phyloP scores from a whole-genome alignment of 2,797 vertebrate species.

The Psittacula derbiana region DNA sequence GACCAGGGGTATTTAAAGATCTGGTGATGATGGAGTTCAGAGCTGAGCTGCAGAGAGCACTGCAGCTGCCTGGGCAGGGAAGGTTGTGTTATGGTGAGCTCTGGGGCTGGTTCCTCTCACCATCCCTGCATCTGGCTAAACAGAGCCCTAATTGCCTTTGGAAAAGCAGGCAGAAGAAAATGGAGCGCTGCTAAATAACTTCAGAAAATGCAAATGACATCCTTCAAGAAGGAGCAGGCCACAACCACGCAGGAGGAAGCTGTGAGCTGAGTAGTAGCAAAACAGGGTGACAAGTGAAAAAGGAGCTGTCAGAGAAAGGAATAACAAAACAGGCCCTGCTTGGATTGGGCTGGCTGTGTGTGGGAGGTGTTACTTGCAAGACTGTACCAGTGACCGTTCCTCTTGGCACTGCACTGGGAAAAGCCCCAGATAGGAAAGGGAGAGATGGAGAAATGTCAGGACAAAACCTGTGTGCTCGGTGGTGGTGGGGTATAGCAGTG shows the following conservation, averaged over 20 bases:
- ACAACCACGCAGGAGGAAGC: constrained; percentile 15
- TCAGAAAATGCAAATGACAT: constrained; percentile 59
- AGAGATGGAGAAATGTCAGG: not conserved
- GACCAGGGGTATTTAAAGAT: not conserved
- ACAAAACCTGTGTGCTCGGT: fast-evolving
- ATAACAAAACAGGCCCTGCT: constrained; percentile 47
- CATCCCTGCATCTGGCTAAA: not conserved
- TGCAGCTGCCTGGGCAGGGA: not conserved
- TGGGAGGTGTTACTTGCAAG: constrained; percentile 55
- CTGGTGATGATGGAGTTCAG: not conserved
- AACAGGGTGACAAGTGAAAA: constrained; percentile 69
- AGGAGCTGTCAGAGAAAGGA: constrained; percentile 59
- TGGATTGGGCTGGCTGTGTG: constrained; percentile 27
- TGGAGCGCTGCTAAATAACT: constrained; percentile 17
- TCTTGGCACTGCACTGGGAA: not conserved
- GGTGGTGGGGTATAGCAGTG: fast-evolving
- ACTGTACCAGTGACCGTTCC: constrained; percentile 16
- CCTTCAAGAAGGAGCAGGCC: constrained; percentile 28
- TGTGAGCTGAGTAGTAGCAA: constrained; percentile 65
- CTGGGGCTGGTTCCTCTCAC: not conserved
- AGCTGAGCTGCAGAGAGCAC: not conserved
- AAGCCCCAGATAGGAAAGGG: not conserved
- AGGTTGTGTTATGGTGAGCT: fast-evolving
- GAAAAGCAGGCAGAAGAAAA: constrained; percentile 12
- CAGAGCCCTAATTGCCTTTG: not conserved